Percentiles rank a stretch among this genome's conserved stretches.
These are phyloP conservation scores for Clarias pachynema DNA, from an alignment of 2,797 vertebrate species.

Conservation along the genomic window DNA sequence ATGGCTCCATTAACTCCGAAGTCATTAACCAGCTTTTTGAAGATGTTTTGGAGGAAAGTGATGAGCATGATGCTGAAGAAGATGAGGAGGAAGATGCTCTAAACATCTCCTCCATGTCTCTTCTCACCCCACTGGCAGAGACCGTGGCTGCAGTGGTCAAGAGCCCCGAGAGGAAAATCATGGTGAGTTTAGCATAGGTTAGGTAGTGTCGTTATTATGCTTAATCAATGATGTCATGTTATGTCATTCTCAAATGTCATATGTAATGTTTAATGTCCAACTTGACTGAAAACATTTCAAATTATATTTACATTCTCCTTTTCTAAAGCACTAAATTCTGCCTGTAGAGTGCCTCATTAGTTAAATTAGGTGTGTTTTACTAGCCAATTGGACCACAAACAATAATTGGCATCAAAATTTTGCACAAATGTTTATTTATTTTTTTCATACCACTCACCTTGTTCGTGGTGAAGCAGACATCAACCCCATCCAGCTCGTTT, in stretches of 20 bases:
- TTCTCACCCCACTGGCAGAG: constrained; percentile 87
- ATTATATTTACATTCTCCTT: not conserved
- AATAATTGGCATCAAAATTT: not conserved
- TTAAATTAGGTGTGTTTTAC: not conserved
- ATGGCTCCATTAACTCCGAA: constrained; percentile 85
- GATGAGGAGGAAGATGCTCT: constrained; percentile 81
- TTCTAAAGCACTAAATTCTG: not conserved
- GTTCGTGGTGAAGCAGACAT: constrained; percentile 63
- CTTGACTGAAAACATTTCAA: not conserved
- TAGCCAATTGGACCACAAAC: not conserved
- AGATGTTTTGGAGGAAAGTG: constrained; percentile 80
- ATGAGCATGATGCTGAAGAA: constrained; percentile 62
- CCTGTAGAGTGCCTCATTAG: too few species aligned
- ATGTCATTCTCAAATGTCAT: too few species aligned
- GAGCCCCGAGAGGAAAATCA: constrained; percentile 80
- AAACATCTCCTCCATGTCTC: constrained; percentile 97
- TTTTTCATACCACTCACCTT: not conserved
- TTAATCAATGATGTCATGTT: not conserved
- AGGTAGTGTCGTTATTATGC: not conserved
- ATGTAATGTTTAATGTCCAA: not conserved
- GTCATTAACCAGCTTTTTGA: constrained; percentile 91
- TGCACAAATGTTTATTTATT: not conserved
- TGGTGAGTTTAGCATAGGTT: constrained; percentile 60
- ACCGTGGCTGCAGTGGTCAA: constrained; percentile 81
- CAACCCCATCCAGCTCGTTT: constrained; percentile 78